A percentile compares a stretch with the other conserved stretches of the same genome.
Evolutionary conservation across 2,888 invertebrate species (phyloP).

Genomic region (Lamproptera curius): DNA sequence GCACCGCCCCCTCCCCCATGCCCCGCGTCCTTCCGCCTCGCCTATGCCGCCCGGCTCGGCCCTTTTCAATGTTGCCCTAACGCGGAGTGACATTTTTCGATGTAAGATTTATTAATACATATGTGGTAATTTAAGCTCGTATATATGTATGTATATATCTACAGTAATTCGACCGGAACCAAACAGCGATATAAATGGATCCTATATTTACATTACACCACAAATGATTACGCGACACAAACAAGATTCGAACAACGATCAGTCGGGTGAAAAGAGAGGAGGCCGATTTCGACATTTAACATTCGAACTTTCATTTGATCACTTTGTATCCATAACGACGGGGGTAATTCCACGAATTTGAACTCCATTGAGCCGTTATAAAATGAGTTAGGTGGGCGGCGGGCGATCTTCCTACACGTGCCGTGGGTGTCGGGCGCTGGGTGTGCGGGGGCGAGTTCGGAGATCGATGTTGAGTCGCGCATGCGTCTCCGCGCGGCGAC

Average conservation of each 20-base stretch:
- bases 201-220: too few species aligned
- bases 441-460: constrained; percentile 36
- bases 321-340: background rate
- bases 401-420: constrained; percentile 49
- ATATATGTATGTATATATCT: too few species aligned
- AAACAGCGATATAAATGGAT: too few species aligned
- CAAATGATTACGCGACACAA: too few species aligned
- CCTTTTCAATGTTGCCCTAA: constrained; percentile 38
- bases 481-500: constrained; percentile 43
- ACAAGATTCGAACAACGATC: too few species aligned
- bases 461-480: constrained; percentile 63
- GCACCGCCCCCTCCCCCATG: constrained; percentile 63
- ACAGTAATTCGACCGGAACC: too few species aligned
- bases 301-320: too few species aligned
- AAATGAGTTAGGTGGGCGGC: constrained; percentile 46
- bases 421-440: constrained; percentile 29
- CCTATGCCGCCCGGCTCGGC: constrained; percentile 26
- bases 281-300: too few species aligned
- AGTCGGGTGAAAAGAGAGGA: too few species aligned
- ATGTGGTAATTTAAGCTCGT: too few species aligned
- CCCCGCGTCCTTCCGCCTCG: constrained; percentile 46
- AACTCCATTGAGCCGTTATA: constrained; percentile 34
- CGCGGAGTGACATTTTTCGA: too few species aligned
- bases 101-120: too few species aligned
- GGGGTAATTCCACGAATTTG: constrained; percentile 12